Conservation (phyloP, 2,888 invertebrate species). For the Xestia xanthographa region DNA sequence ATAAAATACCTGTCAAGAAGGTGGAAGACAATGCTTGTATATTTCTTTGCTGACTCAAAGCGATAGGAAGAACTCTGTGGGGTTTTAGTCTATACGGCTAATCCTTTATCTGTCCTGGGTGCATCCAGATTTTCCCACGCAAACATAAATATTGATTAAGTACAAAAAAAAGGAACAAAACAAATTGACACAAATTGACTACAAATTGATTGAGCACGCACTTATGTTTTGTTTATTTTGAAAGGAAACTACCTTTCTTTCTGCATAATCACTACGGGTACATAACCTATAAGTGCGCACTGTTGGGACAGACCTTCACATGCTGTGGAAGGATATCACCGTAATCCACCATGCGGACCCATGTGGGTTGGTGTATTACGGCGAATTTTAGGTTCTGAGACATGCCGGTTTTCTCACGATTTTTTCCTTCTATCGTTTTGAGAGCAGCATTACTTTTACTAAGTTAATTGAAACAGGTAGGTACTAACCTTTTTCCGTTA, state of each 20-base stretch:
- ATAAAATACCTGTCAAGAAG: neutral
- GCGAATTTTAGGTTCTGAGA: neutral
- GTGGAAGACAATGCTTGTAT: neutral
- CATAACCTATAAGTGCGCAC: neutral
- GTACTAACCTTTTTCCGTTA: slow-evolving; percentile 26
- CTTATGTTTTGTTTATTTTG: neutral
- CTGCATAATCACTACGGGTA: neutral
- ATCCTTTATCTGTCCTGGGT: neutral
- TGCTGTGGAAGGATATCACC: neutral
- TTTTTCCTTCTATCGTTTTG: neutral
- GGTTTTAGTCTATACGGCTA: neutral
- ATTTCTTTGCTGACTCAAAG: neutral
- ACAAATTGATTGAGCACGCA: neutral
- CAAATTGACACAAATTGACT: too few species aligned
- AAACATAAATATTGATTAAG: too few species aligned
- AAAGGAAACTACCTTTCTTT: neutral
- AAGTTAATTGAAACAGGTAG: neutral
- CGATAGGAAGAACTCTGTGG: neutral
- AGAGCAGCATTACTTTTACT: neutral
- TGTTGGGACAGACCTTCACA: neutral
- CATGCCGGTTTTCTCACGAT: neutral
- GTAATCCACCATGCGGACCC: neutral
- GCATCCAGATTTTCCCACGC: neutral
- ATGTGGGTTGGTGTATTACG: neutral
- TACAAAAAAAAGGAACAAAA: too few species aligned